Base-by-base conservation (phyloP, 2,888 invertebrate genomes). In the Eupithecia centaureata region DNA sequence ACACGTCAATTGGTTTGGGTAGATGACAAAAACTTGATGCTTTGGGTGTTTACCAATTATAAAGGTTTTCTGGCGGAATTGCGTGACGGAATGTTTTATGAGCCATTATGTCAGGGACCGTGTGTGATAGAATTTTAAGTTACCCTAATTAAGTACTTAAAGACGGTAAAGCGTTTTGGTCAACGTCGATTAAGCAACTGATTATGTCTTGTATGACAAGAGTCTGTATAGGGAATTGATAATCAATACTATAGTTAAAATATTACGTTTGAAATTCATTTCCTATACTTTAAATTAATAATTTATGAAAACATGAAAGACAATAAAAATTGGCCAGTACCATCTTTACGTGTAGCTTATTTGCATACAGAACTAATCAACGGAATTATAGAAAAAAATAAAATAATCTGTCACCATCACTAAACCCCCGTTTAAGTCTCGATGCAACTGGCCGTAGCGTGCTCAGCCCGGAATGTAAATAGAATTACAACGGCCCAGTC, bases 401-500 rank as follows among this genome's bases (percentile, higher is more conserved):
- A n/a, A 2, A 12, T 28, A 28, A 56, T 15, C 28, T 22, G 8
- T 32, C 12, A n/a, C 12, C 7, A 13, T 3, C 38, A 15, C 15
- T 56, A 63, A 27, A 42, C 1, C 13, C 27, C 15, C 27, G n/a
- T 69, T n/a, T 47, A 69, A 51, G n/a, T 13, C 10, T 33, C 33
- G 60, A 54, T 63, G 32, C 30, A 72, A 68, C 38, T 56, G 62
- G 42, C 70, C 70, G 33, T 76, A 72, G 76, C 76, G 76, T 76
- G 76, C 72, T 69, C 63, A 63, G 68, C 22, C 67, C 86, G 88
- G 88, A 76, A 77, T 77, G 76, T 76, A 88, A 89, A 88, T 87
- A 88, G 86, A 87, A 86, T 82, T 79, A 83, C 83, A 85, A 78
- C 82, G 83, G 82, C 74, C 76, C 77, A 78, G 79, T 77, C 76